These are phyloP conservation scores for Whitmania pigra DNA, from an alignment of 1,140 invertebrate genomes.

Conservation along the genomic window DNA sequence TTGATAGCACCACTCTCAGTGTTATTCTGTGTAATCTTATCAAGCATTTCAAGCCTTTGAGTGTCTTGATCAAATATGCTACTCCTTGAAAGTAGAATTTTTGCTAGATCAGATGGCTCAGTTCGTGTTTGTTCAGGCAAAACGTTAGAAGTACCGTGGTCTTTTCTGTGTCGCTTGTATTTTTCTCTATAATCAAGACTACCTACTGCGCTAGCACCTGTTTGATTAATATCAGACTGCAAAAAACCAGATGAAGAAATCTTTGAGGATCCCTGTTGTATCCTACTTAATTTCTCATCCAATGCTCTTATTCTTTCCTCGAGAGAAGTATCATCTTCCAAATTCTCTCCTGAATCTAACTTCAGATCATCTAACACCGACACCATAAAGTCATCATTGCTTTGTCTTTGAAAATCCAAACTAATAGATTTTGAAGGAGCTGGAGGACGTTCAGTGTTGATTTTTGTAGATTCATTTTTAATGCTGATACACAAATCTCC, in stretches of 20 bases:
- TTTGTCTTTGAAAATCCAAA: neutral
- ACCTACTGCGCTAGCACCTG: conserved; percentile 33
- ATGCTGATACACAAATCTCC: neutral
- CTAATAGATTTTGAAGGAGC: neutral
- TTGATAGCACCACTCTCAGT: no score
- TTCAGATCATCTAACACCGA: conserved; percentile 5
- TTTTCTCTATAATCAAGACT: conserved; percentile 34
- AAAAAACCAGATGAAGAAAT: conserved; percentile 25
- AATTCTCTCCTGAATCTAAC: neutral
- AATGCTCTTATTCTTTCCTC: conserved; percentile 75
- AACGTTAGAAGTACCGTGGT: neutral
- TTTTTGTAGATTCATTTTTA: neutral
- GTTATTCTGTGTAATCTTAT: conserved; percentile 46
- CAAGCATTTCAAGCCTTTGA: conserved; percentile 73
- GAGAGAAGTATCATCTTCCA: conserved; percentile 40
- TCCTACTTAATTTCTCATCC: conserved; percentile 58
- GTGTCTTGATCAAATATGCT: conserved; percentile 62
- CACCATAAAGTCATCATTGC: conserved; percentile 5
- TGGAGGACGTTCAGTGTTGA: neutral
- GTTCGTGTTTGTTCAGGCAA: conserved; percentile 36
- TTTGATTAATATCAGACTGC: conserved; percentile 25
- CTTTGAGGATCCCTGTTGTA: conserved; percentile 28
- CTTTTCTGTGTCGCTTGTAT: conserved; percentile 16
- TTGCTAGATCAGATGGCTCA: conserved; percentile 34
- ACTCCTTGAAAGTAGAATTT: conserved; percentile 23